Evolutionary conservation across 1,140 invertebrate species (phyloP), one percentile per base, ranked within the genome.

Genomic region (Heliconius himera): DNA sequence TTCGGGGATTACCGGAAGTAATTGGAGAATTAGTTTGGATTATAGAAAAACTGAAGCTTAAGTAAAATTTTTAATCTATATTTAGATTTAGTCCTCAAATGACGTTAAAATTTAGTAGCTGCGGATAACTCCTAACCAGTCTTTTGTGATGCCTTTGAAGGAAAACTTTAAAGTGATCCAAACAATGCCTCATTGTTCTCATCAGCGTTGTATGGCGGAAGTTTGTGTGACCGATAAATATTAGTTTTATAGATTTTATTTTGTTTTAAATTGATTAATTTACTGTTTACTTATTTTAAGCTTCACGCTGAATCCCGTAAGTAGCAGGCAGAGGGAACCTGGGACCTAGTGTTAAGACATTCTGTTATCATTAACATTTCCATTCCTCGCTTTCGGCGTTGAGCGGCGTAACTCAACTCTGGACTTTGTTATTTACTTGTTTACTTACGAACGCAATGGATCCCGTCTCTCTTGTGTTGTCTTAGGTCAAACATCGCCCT

Each of bases 141-240:
- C 74, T 49, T 66, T 76, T 76, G 74, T 76, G 41, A 66, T 16
- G 74, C 38, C 22, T 76, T 70, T 46, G 60, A 70, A 41, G 74
- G 26, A 9, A 54, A 76, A 76, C 56, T 76, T 76, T 76, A 76
- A 76, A 76, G 74, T 70, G 74, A 76, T 41, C 46, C 36, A 8
- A 51, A 78, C 77, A 78, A 78, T 74, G 56, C 33, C 60, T 73
- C 54, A 78, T 78, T 78, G 77, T 78, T 78, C 77, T 33, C 22
- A 73, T 18, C 77, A 66, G 54, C 38, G 41, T 56, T 29, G 51
- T 33, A 77, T 29, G 33, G 8, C 36, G 56, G 49, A 66, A 78
- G 38, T 70, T 78, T 41, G 71, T 49, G 22, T 78, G 41, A 33
- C 71, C 76, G 41, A 78, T 74, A 78, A 56, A 74, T 78, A 74